These are phyloP conservation scores for Natrix natrix DNA, from an alignment of 2,797 vertebrate genomes.

Conservation along the genomic window DNA sequence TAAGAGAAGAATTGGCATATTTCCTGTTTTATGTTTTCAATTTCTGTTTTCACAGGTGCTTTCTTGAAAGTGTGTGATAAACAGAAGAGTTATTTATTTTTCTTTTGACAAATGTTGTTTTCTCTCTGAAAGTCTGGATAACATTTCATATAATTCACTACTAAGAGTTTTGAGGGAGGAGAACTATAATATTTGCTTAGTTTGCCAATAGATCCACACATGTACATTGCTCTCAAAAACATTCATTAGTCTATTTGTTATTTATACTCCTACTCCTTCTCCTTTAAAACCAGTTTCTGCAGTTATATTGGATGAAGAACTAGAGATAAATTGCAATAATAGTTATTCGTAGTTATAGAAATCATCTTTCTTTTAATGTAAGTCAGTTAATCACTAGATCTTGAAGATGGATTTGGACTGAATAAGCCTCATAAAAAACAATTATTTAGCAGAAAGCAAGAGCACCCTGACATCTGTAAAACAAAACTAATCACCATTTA, in stretches of 20 bases:
- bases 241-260: neutral
- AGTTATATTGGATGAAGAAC: neutral
- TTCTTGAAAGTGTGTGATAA: slow-evolving; percentile 16
- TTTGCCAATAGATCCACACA: neutral
- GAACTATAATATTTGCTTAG: slow-evolving; percentile 30
- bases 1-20: slow-evolving; percentile 1
- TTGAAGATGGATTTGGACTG: neutral
- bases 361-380: neutral
- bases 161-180: neutral
- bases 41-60: slow-evolving; percentile 1
- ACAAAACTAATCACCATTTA: neutral
- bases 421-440: neutral
- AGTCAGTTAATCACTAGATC: neutral
- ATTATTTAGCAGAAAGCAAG: neutral
- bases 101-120: slow-evolving; percentile 48
- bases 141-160: slow-evolving; percentile 55
- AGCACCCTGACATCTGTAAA: neutral
- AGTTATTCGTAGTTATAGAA: neutral
- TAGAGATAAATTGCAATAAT: neutral
- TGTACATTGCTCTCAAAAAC: neutral
- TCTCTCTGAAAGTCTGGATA: slow-evolving; percentile 60
- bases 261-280: neutral
- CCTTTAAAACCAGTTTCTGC: neutral
- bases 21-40: slow-evolving; percentile 7
- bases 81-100: neutral